Conservation (phyloP, 2,888 invertebrate species). For the Aphrophora alni region DNA sequence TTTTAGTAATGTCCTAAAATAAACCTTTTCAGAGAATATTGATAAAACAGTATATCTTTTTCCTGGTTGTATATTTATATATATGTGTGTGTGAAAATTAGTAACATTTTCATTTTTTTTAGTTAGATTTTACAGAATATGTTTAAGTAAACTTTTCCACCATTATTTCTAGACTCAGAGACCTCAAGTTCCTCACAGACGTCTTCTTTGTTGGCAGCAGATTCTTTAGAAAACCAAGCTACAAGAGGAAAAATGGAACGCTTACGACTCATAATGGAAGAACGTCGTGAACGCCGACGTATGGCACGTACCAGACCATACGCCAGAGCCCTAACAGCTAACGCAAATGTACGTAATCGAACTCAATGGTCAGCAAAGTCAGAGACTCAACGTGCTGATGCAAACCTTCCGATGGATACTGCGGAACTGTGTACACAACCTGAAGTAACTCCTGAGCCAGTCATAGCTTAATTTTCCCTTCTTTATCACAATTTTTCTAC, state of each 20-base stretch:
- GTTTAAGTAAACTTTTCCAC: neutral
- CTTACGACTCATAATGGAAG: conserved; percentile 87
- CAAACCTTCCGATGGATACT: conserved; percentile 44
- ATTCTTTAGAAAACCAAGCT: conserved; percentile 75
- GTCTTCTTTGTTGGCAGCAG: conserved; percentile 55
- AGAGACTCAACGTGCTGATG: conserved; percentile 40
- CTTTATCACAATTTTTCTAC: neutral
- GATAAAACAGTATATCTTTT: too few species aligned
- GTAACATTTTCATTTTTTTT: too few species aligned
- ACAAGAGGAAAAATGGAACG: conserved; percentile 88
- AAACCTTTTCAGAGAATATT: too few species aligned
- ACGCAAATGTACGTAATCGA: neutral
- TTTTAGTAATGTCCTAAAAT: too few species aligned
- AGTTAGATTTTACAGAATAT: too few species aligned
- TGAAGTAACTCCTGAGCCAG: conserved; percentile 46
- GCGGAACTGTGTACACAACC: conserved; percentile 46
- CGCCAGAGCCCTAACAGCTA: conserved; percentile 39
- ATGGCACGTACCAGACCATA: conserved; percentile 73
- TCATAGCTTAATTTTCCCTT: conserved; percentile 45
- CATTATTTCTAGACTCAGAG: neutral
- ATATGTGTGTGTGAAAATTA: too few species aligned
- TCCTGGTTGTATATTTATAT: too few species aligned
- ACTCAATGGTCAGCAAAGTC: conserved; percentile 44
- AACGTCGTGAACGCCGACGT: conserved; percentile 71
- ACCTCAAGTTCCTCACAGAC: neutral